Base-by-base conservation (phyloP, 2,888 invertebrate species). In the Cepaea hortensis region DNA sequence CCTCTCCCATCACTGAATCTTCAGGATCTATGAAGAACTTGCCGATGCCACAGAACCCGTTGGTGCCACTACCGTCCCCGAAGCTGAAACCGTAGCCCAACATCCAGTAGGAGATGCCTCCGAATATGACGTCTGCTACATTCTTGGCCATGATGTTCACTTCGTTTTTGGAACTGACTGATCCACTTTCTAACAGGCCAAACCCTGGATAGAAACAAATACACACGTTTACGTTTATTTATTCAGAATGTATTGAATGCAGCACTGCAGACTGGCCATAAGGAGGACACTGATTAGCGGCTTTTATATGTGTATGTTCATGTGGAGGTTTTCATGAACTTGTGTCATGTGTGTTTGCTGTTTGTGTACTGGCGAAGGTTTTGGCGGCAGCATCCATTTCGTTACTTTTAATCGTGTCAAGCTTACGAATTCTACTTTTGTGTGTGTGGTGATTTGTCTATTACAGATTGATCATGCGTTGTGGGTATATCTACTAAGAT, bases 131-230 rank as follows among this genome's bases (percentile, higher is more conserved):
- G 92, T 98, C 98, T 0, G 97, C 97, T 0, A 98, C 96, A 93
- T 98, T 98, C 94, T 98, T 98, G 97, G 98, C 98, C 98, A 98
- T 98, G 87, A 99, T 98, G 94, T 98, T 98, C 0, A 98, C 98
- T 95, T 98, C 98, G 93, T 98, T 98, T 95, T 98, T 94, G 68
- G 91, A 86, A n/a, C 91, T 91, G 3, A 98, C 98, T 91, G 97
- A 97, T 1, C 98, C 98, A 0, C 98, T 97, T 94, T 98, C 98
- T 90, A 98, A 95, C 96, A 98, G 97, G 0, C 98, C 98, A 92
- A 98, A 98, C 50, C 98, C 98, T 98, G 83, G 0, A 81, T 1
- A 81, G 11, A n/a, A 15, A 35, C 15, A 46, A 1, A 7, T 20
- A 72, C 13, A 15, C 13, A 15, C 1, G 18, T 18, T 13, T 13